Conservation (phyloP, 2,113 vertebrate genomes). For the Amphiprion ocellaris region DNA sequence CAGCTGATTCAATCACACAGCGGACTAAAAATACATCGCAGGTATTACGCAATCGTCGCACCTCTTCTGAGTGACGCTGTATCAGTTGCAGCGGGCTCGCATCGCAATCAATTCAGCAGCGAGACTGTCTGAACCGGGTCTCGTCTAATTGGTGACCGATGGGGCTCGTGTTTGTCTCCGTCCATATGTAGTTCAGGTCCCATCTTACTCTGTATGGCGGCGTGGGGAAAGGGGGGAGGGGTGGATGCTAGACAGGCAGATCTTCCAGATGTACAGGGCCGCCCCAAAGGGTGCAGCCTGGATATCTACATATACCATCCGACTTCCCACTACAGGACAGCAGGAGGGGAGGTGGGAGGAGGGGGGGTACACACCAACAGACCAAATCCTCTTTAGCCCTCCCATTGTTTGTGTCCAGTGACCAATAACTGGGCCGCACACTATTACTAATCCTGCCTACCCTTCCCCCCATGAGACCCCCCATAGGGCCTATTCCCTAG, state of each 20-base stretch:
- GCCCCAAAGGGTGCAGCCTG: constrained; percentile 58
- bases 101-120: constrained; percentile 12
- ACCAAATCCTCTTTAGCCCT: constrained; percentile 83
- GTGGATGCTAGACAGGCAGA: constrained; percentile 62
- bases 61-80: constrained; percentile 3
- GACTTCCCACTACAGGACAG: constrained; percentile 68
- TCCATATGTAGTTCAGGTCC: constrained; percentile 76
- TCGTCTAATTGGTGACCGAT: constrained; percentile 57
- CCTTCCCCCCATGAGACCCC: constrained; percentile 72
- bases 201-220: constrained; percentile 47
- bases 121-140: neutral
- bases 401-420: constrained; percentile 84
- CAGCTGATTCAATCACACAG: constrained; percentile 41
- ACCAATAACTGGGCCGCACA: constrained; percentile 82
- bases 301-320: constrained; percentile 54
- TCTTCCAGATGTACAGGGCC: constrained; percentile 77
- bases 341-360: constrained; percentile 56
- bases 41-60: constrained; percentile 53
- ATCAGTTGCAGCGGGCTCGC: constrained; percentile 4
- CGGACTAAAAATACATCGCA: constrained; percentile 43
- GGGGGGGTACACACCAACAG: constrained; percentile 56
- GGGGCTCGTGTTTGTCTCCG: constrained; percentile 45
- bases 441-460: constrained; percentile 78
- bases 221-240: constrained; percentile 65
- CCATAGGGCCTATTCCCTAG: constrained; percentile 71